Base-by-base conservation (phyloP, 2,888 invertebrate genomes). In the Disparrhopalites patrizii region DNA sequence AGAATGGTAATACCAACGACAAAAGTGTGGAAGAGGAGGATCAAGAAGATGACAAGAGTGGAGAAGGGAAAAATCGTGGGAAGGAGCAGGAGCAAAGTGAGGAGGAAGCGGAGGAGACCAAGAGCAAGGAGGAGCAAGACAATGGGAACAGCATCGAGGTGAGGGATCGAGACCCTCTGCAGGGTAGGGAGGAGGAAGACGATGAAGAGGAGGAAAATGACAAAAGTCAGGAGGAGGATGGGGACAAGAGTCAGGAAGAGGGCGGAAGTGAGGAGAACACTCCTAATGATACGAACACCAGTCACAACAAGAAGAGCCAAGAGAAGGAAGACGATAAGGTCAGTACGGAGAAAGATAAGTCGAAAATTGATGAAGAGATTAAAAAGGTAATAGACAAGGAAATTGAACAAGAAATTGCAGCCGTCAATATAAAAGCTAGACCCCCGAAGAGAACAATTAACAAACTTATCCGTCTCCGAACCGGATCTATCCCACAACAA, bases 141-240 rank as follows among this genome's bases (percentile, higher is more conserved):
- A n/a, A 5, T 23, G 33, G 28, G 7, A 47, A 40, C 31, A 25
- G 23, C n/a, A 47, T 23, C 47, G 60, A 40, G 25, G 36, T 13
- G 54, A 25, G 38, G 5, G 13, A 8, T 57, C 18, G 8, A n/a
- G 20, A 18, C 23, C 7, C 20, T 23, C 20, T 28, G 7, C 20
- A 40, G 20, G 23, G 23, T 15, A 47, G 36, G 40, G 60, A 40
- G 25, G 36, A 5, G 54, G 13, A 20, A 13, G 43, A 60, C 10
- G 60, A 47, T 8, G 60, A 60, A 30, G 38, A 20, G 10, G 43
- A 43, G 5, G 60, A 18, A 18, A 7, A 62, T 51, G 27, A 62
- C 20, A 28, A 62, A 2, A 47, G 23, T 31, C 27, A 52, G 20
- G 62, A 52, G 18, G 3, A 25, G 2, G 61, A 43, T 3, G 43